These are phyloP conservation scores for Umimayanthus kanabou DNA, from an alignment of 92 coral and sea anemone species.

Conservation along the genomic window DNA sequence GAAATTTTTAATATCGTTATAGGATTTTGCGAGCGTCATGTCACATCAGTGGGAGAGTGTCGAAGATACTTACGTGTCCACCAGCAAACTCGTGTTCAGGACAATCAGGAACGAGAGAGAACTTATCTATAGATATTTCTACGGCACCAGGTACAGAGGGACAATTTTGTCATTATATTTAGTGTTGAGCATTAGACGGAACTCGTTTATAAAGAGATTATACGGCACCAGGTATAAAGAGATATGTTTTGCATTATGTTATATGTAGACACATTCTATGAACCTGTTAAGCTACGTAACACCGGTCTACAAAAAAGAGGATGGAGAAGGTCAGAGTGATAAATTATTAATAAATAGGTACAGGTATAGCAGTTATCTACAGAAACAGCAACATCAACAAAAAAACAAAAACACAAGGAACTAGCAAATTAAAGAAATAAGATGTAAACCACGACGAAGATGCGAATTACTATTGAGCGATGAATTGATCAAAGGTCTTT, in stretches of 20 bases:
- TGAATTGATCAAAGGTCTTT: too few relatives aligned
- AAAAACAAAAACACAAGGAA: too few relatives aligned
- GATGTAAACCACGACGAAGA: too few relatives aligned
- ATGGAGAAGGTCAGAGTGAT: too few relatives aligned
- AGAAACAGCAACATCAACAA: too few relatives aligned
- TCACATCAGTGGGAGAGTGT: conserved; percentile 83
- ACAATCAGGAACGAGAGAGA: conserved; percentile 90
- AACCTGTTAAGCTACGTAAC: background rate
- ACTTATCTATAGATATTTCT: conserved; percentile 94
- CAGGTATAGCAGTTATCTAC: too few relatives aligned
- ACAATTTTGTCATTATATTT: conserved; percentile 28
- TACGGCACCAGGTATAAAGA: conserved; percentile 76
- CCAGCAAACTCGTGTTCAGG: conserved; percentile 89
- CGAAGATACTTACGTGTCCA: conserved; percentile 77
- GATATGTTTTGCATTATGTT: background rate
- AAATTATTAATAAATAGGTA: too few relatives aligned
- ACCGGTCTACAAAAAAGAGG: too few relatives aligned
- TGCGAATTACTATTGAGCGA: too few relatives aligned
- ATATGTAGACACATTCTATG: too few relatives aligned
- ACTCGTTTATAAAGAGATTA: conserved; percentile 79
- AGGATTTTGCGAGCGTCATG: conserved; percentile 85
- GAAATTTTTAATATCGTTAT: background rate
- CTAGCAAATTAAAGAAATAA: too few relatives aligned
- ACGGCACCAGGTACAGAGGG: conserved; percentile 89
- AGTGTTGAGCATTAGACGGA: conserved; percentile 68